Evolutionary conservation across 1,140 invertebrate species (phyloP), one percentile per base, ranked within the genome.

Genomic region (Drosophila mayri): DNA sequence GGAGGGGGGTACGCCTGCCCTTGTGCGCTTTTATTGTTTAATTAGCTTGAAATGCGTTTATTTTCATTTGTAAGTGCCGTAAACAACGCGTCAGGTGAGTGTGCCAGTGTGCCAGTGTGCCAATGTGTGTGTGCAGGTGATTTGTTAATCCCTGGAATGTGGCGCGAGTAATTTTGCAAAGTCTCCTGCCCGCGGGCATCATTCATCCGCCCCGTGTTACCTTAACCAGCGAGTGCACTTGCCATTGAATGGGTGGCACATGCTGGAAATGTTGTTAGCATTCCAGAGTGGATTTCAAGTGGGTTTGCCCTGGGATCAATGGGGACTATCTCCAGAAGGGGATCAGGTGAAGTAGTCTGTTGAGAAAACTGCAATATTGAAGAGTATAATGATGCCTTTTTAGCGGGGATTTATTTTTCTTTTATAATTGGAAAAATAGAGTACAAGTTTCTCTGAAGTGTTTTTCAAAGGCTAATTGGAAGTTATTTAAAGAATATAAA

Each of bases 11-110:
- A 25, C 25, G 11, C 14, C 8, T 3, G 71, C 65, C 41, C 72
- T 65, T 43, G 44, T 59, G 68, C 67, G 65, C 80, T 90, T 84
- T 88, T 88, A 84, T 88, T 88, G 85, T 88, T 90, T 88, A 88
- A 88, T 88, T 88, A 88, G 84, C 84, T 74, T 88, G 84, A 88
- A 90, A 88, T 81, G 87, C 85, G 84, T 88, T 87, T 87, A 87
- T 87, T 88, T 88, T 88, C 85, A 71, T 80, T 88, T 66, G 67
- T 66, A 84, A 88, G 85, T 90, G 84, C 47, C 78, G 84, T 84
- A 90, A 88, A 84, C 84, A 90, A 79, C 50, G 71, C 41, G 76
- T 72, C 60, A 74, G 68, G 61, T 67, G 80, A 67, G 65, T 40
- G 44, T 59, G 40, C 38, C 40, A 41, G 25, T 32, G 47, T 38